Base-by-base conservation (phyloP, 1,140 invertebrate species). In the Coelopa frigida region DNA sequence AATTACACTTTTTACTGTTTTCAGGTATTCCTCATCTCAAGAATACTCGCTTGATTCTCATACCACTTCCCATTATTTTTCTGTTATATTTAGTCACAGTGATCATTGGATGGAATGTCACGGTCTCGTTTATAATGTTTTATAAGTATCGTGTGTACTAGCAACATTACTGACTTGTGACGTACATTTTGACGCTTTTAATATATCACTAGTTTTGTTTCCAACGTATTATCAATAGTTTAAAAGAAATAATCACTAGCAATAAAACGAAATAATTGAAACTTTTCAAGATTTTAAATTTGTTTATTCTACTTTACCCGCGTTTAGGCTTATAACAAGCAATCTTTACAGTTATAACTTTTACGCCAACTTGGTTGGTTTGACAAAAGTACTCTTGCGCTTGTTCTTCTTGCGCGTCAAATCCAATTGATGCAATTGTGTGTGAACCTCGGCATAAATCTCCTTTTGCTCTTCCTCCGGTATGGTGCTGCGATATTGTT, bases 11-110 rank as follows among this genome's bases (percentile, higher is more conserved):
- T 42, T 44, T 54, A 59, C 48, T 48, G 50, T 53, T 78, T 81
- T 53, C 76, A 93, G 90, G 89, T 70, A 78, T 98, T 54, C 88
- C 93, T 38, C 89, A 92, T 68, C 72, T 98, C 32, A 83, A 89
- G 55, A 90, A 88, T 56, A 93, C 92, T 0, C 79, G 94, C 59
- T 72, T 87, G 27, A 84, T 98, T 64, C 76, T 99, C 44, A 84
- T 89, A 54, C 87, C 91, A 20, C 69, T 98, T 26, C 87, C 92
- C 8, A 70, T 85, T 40, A 72, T 93, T 23, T 70, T 88, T 44
- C 54, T 98, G 2, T 66, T 85, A 8, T 98, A 91, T 70, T 68
- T 97, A 29, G 72, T 89, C 10, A 87, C 88, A 12, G 65, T 96
- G 33, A 70, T 77, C 29, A 72, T 76, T 26, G 75, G 77, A 40